Conservation (phyloP, 2,797 vertebrate genomes). For the Pogoniulus pusillus region DNA sequence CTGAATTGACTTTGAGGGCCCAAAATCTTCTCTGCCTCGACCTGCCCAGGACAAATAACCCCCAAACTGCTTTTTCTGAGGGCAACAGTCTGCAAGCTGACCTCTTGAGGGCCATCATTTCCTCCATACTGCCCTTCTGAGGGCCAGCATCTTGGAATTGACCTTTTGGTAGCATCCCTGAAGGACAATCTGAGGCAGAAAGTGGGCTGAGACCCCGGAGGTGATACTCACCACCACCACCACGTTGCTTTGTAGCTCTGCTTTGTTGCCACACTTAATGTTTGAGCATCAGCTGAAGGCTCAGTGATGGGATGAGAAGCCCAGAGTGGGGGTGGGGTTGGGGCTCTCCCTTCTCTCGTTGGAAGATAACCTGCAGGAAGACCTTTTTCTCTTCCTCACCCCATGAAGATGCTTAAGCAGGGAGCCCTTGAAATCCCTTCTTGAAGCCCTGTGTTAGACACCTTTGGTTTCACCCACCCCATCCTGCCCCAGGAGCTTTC, state of each 20-base stretch:
- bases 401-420: fast-evolving
- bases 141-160: not conserved
- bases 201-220: not conserved
- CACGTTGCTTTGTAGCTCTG: not conserved
- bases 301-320: not conserved
- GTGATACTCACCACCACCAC: too few species aligned
- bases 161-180: not conserved
- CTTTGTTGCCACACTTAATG: not conserved
- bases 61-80: not conserved
- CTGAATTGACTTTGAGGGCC: too few species aligned
- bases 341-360: not conserved
- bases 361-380: not conserved
- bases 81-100: not conserved
- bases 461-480: too few species aligned
- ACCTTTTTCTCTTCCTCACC: not conserved
- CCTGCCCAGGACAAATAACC: not conserved
- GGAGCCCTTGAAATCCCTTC: not conserved
- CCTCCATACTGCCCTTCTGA: not conserved
- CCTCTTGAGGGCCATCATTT: too few species aligned
- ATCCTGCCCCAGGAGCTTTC: not conserved
- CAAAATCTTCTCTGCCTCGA: too few species aligned
- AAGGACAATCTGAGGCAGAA: not conserved
- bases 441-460: fast-evolving
- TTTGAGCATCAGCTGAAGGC: not conserved
- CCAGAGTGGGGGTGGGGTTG: not conserved